phyloP scores from a whole-genome alignment of 2,888 invertebrate species.

The Caenorhabditis sp. region DNA sequence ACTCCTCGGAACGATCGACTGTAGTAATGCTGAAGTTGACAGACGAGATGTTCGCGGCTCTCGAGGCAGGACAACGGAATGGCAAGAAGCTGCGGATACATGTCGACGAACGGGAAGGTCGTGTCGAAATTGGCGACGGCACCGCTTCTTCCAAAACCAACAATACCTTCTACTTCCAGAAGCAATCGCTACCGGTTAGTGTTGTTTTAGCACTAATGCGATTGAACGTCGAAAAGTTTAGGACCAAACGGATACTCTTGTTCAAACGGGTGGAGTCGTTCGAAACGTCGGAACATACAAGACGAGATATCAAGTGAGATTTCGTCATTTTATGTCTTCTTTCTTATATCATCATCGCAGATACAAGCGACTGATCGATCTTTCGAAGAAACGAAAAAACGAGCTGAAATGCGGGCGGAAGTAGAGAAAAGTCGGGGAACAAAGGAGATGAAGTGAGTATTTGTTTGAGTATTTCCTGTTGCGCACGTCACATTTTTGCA shows the following conservation, averaged over 20 bases:
- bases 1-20: conserved; percentile 23
- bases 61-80: conserved; percentile 52
- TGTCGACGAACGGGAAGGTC: conserved; percentile 58
- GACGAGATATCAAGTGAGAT: conserved; percentile 54
- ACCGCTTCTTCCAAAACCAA: conserved; percentile 44
- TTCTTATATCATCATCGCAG: too few relatives aligned
- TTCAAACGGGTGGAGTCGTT: conserved; percentile 44
- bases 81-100: conserved; percentile 51
- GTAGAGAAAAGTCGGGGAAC: conserved; percentile 70
- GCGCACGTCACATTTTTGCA: background rate
- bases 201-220: background rate
- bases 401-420: conserved; percentile 70
- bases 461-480: background rate
- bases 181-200: conserved; percentile 45
- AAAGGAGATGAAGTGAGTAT: conserved; percentile 66
- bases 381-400: conserved; percentile 73
- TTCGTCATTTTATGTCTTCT: too few relatives aligned
- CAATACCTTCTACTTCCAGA: conserved; percentile 51
- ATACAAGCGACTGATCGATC: conserved; percentile 74
- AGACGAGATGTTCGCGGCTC: conserved; percentile 71
- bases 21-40: conserved; percentile 72
- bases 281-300: conserved; percentile 53
- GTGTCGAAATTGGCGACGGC: conserved; percentile 52
- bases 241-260: conserved; percentile 54
- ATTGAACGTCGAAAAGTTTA: background rate